Evolutionary conservation across 2,797 vertebrate species (phyloP).

Genomic region (Scleropages formosus): DNA sequence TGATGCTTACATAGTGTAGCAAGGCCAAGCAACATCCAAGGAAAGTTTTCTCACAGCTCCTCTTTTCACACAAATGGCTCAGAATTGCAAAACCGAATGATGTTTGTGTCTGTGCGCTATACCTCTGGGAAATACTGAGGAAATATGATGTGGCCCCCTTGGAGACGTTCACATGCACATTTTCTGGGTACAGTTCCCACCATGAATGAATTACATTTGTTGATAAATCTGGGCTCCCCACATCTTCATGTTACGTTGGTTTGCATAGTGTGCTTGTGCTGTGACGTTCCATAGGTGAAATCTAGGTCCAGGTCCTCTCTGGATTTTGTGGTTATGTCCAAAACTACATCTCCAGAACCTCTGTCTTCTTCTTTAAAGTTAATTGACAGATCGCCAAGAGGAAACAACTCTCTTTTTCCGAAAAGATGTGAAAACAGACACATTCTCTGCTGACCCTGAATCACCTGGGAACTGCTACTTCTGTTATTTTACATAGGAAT

Average conservation of each 20-base stretch:
- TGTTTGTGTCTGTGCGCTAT: constrained; percentile 48
- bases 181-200: neutral
- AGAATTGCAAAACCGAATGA: constrained; percentile 40
- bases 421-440: neutral
- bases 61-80: constrained; percentile 46
- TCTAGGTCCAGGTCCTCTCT: constrained; percentile 2
- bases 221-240: constrained; percentile 27
- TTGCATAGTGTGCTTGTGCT: constrained; percentile 70
- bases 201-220: neutral
- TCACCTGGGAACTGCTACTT: neutral
- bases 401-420: too few relatives aligned
- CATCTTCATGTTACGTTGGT: constrained; percentile 63
- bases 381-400: neutral
- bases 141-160: constrained; percentile 17
- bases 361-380: constrained; percentile 9
- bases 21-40: constrained; percentile 18
- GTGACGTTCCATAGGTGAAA: constrained; percentile 39
- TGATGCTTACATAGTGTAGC: neutral
- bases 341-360: neutral
- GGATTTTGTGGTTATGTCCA: neutral
- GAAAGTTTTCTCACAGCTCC: constrained; percentile 6
- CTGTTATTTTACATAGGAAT: neutral
- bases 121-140: constrained; percentile 53
- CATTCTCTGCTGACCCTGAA: neutral
- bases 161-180: neutral